Conservation (phyloP, 2,113 vertebrate genomes). For the Cricetomys ansorgei region DNA sequence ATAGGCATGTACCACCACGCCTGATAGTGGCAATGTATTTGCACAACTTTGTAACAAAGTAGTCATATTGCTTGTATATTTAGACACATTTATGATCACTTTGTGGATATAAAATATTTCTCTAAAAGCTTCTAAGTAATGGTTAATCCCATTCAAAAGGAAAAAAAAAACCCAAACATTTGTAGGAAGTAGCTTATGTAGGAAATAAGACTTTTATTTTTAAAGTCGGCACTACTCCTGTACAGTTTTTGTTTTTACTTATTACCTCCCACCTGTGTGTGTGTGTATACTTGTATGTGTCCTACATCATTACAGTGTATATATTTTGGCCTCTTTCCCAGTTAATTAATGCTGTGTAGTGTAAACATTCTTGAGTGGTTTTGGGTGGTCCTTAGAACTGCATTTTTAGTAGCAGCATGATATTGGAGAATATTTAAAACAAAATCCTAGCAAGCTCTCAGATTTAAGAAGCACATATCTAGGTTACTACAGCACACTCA, state of each 20-base stretch:
- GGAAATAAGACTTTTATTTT: conserved; percentile 51
- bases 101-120: not conserved
- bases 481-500: not conserved
- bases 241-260: conserved; percentile 29
- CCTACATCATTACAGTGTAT: conserved; percentile 1
- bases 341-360: conserved; percentile 42
- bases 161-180: not conserved
- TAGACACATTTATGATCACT: not conserved
- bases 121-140: not conserved
- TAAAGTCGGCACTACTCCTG: not conserved
- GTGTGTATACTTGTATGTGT: not conserved
- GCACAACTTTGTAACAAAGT: not conserved
- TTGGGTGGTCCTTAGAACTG: conserved; percentile 2
- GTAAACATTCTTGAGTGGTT: conserved; percentile 58
- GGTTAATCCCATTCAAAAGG: conserved; percentile 16
- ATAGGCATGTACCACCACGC: not conserved
- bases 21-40: not conserved
- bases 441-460: not conserved
- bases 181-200: conserved; percentile 13
- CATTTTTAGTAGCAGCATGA: conserved; percentile 26
- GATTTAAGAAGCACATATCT: not conserved
- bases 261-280: conserved; percentile 37
- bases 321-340: conserved; percentile 33
- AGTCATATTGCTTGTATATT: not conserved
- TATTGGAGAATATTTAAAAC: not conserved